Conservation (phyloP, 2,113 vertebrate species). For the Tragelaphus scriptus region DNA sequence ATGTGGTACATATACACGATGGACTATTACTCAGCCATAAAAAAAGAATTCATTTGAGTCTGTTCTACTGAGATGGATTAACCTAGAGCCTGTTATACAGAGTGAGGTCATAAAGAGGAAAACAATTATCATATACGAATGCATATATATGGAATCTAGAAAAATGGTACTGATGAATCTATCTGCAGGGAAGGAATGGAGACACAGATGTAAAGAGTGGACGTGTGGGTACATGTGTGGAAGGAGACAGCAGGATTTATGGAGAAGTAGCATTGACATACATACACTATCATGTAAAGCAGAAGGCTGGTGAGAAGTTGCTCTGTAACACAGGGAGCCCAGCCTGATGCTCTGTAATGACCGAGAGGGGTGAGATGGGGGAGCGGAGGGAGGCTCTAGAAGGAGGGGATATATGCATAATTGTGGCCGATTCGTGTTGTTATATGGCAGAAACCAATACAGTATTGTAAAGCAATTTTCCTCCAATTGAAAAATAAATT, state of each 20-base stretch:
- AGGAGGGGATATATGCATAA: neutral
- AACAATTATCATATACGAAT: neutral
- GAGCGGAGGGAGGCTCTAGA: neutral
- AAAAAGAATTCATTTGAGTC: neutral
- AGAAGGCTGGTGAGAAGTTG: neutral
- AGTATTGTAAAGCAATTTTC: neutral
- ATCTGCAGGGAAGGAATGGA: neutral
- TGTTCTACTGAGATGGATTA: neutral
- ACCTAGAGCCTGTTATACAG: neutral
- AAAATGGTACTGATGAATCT: neutral
- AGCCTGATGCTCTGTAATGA: neutral
- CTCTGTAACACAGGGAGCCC: neutral
- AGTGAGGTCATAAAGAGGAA: neutral
- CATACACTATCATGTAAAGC: neutral
- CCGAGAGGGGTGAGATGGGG: neutral
- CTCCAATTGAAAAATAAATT: neutral
- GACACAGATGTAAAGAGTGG: neutral
- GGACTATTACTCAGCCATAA: neutral
- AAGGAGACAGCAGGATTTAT: neutral
- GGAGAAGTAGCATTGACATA: neutral
- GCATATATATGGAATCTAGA: neutral
- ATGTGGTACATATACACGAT: neutral
- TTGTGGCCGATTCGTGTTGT: neutral
- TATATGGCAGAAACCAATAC: neutral
- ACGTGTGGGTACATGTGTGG: neutral